phyloP scores from a whole-genome alignment of 2,113 vertebrate species.

The Indicator indicator region DNA sequence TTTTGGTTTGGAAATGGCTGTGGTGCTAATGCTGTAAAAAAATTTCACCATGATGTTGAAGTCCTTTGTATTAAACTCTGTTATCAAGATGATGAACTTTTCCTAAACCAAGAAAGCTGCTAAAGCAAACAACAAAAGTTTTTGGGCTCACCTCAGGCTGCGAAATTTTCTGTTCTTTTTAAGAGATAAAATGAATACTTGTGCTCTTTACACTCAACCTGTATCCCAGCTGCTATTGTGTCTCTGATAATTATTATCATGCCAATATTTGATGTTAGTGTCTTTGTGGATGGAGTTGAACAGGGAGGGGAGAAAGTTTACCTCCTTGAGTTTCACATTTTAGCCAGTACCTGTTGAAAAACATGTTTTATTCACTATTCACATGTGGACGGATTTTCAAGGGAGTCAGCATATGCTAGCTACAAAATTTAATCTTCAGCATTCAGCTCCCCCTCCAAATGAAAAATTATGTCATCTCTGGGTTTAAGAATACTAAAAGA shows the following conservation, averaged over 20 bases:
- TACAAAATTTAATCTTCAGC: conserved; percentile 50
- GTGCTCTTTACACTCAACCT: not conserved
- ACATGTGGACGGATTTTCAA: not conserved
- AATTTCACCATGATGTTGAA: not conserved
- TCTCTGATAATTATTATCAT: not conserved
- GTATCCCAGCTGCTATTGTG: not conserved
- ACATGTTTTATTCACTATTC: conserved; percentile 7
- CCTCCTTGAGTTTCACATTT: not conserved
- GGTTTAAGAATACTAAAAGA: conserved; percentile 25
- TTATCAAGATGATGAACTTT: not conserved
- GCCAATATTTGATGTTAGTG: not conserved
- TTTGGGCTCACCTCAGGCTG: not conserved
- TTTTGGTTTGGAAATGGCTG: not conserved
- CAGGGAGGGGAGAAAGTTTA: not conserved
- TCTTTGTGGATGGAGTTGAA: not conserved
- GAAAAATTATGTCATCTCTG: conserved; percentile 24
- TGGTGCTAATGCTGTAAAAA: not conserved
- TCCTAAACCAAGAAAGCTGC: not conserved
- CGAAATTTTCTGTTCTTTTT: not conserved
- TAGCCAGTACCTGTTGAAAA: not conserved
- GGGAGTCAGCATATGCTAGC: not conserved
- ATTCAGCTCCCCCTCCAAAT: conserved; percentile 14
- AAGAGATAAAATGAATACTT: not conserved
- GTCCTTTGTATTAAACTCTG: not conserved
- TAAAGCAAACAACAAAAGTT: not conserved